These are phyloP conservation scores for Leptinotarsa texana DNA, from an alignment of 1,140 invertebrate species.

Conservation along the genomic window DNA sequence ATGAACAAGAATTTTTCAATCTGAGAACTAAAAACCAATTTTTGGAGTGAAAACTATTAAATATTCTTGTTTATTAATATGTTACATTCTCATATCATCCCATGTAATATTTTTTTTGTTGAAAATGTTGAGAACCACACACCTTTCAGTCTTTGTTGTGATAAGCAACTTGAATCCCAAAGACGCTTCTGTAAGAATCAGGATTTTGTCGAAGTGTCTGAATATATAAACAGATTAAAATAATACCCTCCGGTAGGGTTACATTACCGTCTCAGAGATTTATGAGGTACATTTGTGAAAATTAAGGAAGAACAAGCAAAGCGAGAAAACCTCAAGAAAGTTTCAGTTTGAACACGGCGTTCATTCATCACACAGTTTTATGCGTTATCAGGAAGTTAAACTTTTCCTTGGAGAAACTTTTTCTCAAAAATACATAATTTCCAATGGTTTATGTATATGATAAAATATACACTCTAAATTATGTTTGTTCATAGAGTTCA, in stretches of 20 bases:
- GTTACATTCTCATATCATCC: too few species aligned
- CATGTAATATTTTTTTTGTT: too few species aligned
- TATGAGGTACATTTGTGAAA: constrained; percentile 19
- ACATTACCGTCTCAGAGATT: constrained; percentile 1
- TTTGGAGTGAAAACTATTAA: too few species aligned
- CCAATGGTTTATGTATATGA: not conserved
- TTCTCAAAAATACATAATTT: constrained; percentile 7
- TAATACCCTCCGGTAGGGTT: constrained; percentile 1
- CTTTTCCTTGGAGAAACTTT: not conserved
- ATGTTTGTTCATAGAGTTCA: not conserved
- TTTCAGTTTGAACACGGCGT: constrained; percentile 1
- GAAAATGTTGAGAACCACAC: too few species aligned
- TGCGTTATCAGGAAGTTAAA: constrained; percentile 8
- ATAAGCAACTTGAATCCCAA: not conserved
- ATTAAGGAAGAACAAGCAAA: constrained; percentile 18
- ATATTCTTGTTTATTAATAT: too few species aligned
- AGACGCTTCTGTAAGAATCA: not conserved
- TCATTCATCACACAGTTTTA: constrained; percentile 21
- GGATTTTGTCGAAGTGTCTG: not conserved
- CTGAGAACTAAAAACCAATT: too few species aligned
- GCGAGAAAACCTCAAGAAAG: constrained; percentile 14
- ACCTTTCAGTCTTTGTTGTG: too few species aligned
- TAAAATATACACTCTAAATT: constrained; percentile 10
- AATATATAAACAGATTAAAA: constrained; percentile 6
- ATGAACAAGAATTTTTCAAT: too few species aligned